Evolutionary conservation across 2,888 invertebrate species (phyloP).

Genomic region (Linyphia triangularis): DNA sequence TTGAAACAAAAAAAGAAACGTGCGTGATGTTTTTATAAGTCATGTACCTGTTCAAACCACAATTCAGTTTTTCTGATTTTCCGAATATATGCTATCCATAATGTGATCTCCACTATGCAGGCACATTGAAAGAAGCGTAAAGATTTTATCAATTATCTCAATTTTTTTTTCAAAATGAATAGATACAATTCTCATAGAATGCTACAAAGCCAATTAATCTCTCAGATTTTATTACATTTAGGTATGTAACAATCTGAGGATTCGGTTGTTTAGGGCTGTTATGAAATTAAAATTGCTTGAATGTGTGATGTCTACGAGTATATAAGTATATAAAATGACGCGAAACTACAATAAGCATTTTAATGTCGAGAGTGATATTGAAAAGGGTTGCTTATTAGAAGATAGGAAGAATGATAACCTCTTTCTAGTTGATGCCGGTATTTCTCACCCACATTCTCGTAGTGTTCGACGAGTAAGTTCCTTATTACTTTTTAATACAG

Average conservation of each 20-base stretch:
- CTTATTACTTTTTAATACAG: background rate
- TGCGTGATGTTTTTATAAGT: no score
- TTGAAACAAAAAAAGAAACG: no score
- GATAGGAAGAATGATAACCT: slow-evolving; percentile 26
- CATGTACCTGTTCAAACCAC: no score
- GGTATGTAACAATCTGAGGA: background rate
- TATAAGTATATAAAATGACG: slow-evolving; percentile 36
- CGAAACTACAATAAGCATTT: slow-evolving; percentile 38
- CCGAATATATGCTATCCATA: no score
- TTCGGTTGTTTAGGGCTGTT: background rate
- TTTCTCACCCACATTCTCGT: slow-evolving; percentile 32
- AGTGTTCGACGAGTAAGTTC: slow-evolving; percentile 52
- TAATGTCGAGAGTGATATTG: slow-evolving; percentile 43
- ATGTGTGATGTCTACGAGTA: background rate
- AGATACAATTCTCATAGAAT: background rate
- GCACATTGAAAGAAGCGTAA: no score
- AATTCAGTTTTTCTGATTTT: no score
- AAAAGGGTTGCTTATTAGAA: slow-evolving; percentile 42
- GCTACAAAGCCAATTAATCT: background rate
- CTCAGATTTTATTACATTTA: background rate
- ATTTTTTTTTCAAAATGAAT: background rate
- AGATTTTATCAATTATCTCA: no score
- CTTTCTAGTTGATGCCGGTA: background rate
- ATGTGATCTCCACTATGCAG: no score
- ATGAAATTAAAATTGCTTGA: background rate